Base-by-base conservation (phyloP, 2,113 vertebrate species). In the Barbus barbus region DNA sequence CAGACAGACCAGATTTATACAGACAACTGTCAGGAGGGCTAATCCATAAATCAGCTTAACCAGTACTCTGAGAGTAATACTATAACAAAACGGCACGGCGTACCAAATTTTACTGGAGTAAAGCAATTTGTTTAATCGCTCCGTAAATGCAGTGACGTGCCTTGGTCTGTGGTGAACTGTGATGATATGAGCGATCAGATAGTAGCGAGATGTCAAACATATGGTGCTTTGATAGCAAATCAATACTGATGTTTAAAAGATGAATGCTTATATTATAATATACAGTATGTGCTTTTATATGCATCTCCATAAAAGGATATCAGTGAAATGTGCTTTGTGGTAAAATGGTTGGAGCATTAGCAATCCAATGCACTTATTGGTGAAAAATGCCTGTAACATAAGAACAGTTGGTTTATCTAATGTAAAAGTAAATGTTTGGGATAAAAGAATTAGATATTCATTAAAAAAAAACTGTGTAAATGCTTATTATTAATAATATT, bases 1-100 rank as follows among this genome's bases (percentile, higher is more conserved):
- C 92, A 95, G 96, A 96, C 94, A 94, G 93, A 90, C 89, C 88
- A 95, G 96, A 98, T 97, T 94, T 96, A 96, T 94, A 92, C 87
- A 1, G 69, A 90, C 78, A 89, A 85, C 87, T 87, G 91, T 93
- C 85, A 84, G 86, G 86, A 31, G 82, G 86, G 87, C 89, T 93
- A 88, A 94, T 95, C 95, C 92, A 94, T 94, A 94, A 93, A 95
- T 95, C 94, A 94, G 92, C 93, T 94, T 91, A 93, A 95, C 90
- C 81, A 82, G 93, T 94, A 91, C 95, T 95, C 91, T 87, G 93
- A 94, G 92, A 94, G 93, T 94, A 90, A 90, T 94, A 92, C 92
- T 93, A 88, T 95, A 96, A 93, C 94, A 96, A 88, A 87, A 53
- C 44, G 72, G 38, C 44, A 44, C 69, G 12, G 22, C 38, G 5